phyloP scores from a whole-genome alignment of 1,140 invertebrate species.

The Thrips palmi region DNA sequence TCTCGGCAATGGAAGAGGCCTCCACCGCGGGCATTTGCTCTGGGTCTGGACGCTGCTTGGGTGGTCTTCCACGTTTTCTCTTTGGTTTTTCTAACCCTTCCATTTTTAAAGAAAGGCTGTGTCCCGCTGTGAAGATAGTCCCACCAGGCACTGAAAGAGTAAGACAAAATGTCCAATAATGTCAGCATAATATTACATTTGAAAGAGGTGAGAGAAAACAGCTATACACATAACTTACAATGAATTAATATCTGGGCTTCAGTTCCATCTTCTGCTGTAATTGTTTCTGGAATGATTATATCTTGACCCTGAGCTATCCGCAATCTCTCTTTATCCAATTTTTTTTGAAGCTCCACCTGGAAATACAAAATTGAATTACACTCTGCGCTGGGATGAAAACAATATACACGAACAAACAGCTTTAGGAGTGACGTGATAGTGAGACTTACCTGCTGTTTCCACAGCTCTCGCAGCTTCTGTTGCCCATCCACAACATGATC shows the following conservation, averaged over 20 bases:
- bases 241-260: neutral
- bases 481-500: conserved; percentile 47
- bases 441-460: conserved; percentile 26
- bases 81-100: conserved; percentile 42
- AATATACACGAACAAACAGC: neutral
- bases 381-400: conserved; percentile 10
- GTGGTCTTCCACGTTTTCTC: conserved; percentile 45
- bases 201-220: neutral
- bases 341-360: neutral
- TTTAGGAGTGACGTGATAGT: neutral
- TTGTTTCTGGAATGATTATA: conserved; percentile 4
- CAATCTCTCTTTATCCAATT: conserved; percentile 1
- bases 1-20: too few relatives aligned
- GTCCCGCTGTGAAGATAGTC: conserved; percentile 31
- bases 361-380: conserved; percentile 12
- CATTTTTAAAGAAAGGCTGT: conserved; percentile 34
- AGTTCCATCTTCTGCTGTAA: conserved; percentile 6
- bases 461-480: conserved; percentile 30
- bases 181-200: neutral
- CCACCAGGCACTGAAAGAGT: conserved; percentile 30
- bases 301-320: neutral
- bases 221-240: neutral
- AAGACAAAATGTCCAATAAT: conserved; percentile 9
- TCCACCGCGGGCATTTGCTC: neutral
- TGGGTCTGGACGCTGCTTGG: conserved; percentile 10